Evolutionary conservation across 2,113 vertebrate genomes (phyloP), one percentile per base, ranked within the genome.

Genomic region (Rousettus leschenaultii): DNA sequence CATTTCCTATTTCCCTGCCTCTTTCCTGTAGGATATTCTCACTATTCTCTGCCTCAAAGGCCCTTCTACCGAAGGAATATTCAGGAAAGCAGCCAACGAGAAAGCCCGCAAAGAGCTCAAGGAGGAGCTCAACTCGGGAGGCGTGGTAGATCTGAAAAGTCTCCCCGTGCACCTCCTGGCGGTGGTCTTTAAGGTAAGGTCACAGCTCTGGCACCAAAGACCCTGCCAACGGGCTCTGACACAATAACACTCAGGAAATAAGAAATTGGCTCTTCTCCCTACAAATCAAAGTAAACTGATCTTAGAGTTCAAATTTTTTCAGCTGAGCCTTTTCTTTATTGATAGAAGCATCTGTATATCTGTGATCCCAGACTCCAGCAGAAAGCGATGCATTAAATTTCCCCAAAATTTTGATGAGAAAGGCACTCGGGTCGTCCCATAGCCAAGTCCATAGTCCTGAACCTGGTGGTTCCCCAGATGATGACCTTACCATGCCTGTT

Each of bases 21-120:
- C 83, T 96, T 93, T 33, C 68, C 70, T 93, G 3, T 53, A 99
- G 99, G 99, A 99, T 63, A 98, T 99, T 48, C 98, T 99, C 94
- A 85, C 98, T 73, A 89, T 99, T 92, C 97, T 99, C 75, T 99
- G 99, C 98, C 98, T 98, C 80, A 99, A 98, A 97, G 99, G 99
- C 48, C 99, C 99, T 53, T 98, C 98, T 45, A 99, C 99, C 0
- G 99, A 99, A 98, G 99, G 99, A 13, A 99, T 99, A 98, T 99
- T 99, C 98, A 98, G 99, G 89, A 99, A 99, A 95, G 95, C 98
- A 1, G 99, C 99, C 96, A 99, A 99, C 48, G 99, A 93, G 95
- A 99, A 99, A 97, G 99, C 98, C 94, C 99, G 99, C 71, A 99
- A 98, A 88, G 99, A 99, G 86, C 93, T 99, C 95, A 99, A 99